phyloP scores from a whole-genome alignment of 1,140 invertebrate species.

The Drosophila tani region DNA sequence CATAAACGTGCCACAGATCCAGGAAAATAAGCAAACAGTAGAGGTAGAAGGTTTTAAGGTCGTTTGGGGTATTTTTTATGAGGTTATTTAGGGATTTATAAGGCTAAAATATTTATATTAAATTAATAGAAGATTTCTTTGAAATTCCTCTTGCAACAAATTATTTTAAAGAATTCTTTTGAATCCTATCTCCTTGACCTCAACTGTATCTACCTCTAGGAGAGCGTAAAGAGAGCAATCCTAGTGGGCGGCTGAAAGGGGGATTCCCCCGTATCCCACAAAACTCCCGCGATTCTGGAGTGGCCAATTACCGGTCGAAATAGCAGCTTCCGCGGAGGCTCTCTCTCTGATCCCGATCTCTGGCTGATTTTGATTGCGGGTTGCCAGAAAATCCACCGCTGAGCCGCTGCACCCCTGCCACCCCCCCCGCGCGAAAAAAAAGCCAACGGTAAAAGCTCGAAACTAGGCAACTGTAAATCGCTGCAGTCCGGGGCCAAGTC shows the following conservation, averaged over 20 bases:
- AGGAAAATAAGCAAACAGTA: conserved; percentile 44
- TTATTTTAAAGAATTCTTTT: too few species aligned
- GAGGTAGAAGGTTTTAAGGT: too few species aligned
- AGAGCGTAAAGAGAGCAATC: neutral
- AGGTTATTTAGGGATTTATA: too few species aligned
- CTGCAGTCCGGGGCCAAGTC: conserved; percentile 35
- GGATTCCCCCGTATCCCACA: conserved; percentile 16
- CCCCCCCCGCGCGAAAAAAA: neutral
- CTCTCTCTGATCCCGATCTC: conserved; percentile 44
- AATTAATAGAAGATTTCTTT: too few species aligned
- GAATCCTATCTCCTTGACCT: neutral
- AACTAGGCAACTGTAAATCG: conserved; percentile 73
- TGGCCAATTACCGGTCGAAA: conserved; percentile 73
- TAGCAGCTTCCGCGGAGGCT: conserved; percentile 76
- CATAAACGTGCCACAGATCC: conserved; percentile 48
- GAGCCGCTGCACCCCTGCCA: neutral
- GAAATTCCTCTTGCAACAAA: too few species aligned
- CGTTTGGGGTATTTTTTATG: too few species aligned
- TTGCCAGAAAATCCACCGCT: conserved; percentile 44
- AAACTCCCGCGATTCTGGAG: conserved; percentile 18
- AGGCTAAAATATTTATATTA: too few species aligned
- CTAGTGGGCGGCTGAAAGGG: conserved; percentile 29
- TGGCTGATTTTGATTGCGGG: conserved; percentile 64
- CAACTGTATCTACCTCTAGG: neutral
- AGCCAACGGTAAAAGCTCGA: conserved; percentile 63